Percentiles rank a stretch among this genome's conserved stretches.
These are phyloP conservation scores for Loxodonta africana DNA, from an alignment of 2,113 vertebrate genomes.

Conservation along the genomic window DNA sequence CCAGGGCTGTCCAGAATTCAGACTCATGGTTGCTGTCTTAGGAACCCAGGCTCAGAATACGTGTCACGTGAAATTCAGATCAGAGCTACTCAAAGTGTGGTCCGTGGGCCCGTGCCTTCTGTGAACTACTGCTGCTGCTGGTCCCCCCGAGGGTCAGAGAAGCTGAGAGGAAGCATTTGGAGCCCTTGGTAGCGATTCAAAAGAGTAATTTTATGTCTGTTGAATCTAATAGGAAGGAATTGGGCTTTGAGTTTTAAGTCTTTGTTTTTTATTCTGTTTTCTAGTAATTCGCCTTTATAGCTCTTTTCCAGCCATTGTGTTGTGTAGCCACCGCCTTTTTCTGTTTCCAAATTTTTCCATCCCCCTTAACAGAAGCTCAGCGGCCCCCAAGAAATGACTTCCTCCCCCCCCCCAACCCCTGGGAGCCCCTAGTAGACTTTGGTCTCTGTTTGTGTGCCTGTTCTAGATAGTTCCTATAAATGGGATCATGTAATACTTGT, in stretches of 20 bases:
- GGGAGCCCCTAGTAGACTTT: too few species aligned
- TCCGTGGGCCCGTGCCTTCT: accelerated
- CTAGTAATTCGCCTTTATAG: not conserved
- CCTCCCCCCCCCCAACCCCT: too few species aligned
- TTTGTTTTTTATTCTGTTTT: not conserved
- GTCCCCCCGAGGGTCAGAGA: accelerated
- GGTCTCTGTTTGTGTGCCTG: too few species aligned
- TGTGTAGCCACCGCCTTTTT: too few species aligned
- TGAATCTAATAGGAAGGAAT: not conserved
- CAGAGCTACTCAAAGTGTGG: not conserved
- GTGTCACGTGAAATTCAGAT: accelerated
- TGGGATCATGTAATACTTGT: too few species aligned
- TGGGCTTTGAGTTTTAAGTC: not conserved
- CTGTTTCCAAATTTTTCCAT: too few species aligned
- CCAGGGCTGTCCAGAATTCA: accelerated
- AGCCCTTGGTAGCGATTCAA: not conserved
- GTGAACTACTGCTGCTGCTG: accelerated
- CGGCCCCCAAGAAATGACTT: too few species aligned
- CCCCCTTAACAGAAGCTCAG: too few species aligned
- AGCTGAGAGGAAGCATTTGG: too few species aligned
- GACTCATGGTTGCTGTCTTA: not conserved
- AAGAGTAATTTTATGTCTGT: not conserved
- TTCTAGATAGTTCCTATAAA: too few species aligned
- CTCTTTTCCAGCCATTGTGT: too few species aligned
- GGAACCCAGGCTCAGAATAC: accelerated